Evolutionary conservation across 2,888 invertebrate species (phyloP), one percentile per base, ranked within the genome.

Genomic region (Crematogaster levior): DNA sequence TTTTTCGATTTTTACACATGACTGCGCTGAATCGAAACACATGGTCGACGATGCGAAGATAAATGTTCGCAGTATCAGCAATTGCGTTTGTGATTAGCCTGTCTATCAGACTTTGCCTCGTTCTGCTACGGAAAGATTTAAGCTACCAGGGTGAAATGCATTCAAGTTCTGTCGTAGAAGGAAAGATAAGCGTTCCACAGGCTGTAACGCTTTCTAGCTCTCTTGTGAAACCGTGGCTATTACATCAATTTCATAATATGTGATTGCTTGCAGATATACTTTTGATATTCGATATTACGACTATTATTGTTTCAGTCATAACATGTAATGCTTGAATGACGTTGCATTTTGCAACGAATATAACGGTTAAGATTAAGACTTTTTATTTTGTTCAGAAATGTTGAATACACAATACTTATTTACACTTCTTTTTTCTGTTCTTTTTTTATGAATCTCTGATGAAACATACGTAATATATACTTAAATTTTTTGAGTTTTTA

Each of bases 221-320:
- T 85, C 65, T 89, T 89, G 65, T 81, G 85, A 89, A 89, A 89
- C 48, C 51, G 46, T 70, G 75, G 48, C 83, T 82, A 75, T 89
- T 89, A 89, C 86, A 74, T 89, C 85, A 87, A 81, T 89, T 89
- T 89, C 89, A 85, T 89, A 89, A 89, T 82, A 65, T 60, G 70
- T 72, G 53, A 84, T 21, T 70, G 73, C 81, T 87, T 73, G 61
- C 43, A 77, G 81, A 68, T 66, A 68, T 77, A 51, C 53, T 66
- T 68, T 30, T 53, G 61, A 63, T 40, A 61, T 37, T 53, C 34
- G 5, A 74, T 65, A 48, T 53, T 40, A 58, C n/a, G n/a, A n/a
- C n/a, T n/a, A n/a, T n/a, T n/a, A n/a, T 24, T 68, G 21, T 48
- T 27, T 30, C 12, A 43, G 7, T 5, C 51, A 9, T 10, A 12